A percentile compares a stretch with the other conserved stretches of the same genome.
Conservation (phyloP, 2,113 vertebrate genomes). For the Nothocercus julius region DNA sequence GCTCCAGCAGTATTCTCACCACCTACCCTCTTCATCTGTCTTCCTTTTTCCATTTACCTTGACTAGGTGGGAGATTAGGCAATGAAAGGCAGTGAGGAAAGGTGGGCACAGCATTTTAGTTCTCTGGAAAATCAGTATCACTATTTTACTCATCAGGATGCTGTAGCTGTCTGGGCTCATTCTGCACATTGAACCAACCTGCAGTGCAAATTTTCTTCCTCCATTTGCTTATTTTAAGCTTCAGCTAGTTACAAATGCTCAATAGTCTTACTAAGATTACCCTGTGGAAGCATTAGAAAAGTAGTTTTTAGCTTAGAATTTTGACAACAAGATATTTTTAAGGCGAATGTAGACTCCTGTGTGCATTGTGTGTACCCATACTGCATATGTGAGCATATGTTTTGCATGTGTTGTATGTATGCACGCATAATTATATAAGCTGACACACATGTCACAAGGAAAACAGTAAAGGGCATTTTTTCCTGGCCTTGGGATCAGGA, state of each 20-base stretch:
- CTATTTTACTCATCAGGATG: conserved; percentile 32
- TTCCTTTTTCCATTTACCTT: conserved; percentile 48
- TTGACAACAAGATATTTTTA: neutral
- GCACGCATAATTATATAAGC: neutral
- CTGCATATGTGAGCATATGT: fast-evolving
- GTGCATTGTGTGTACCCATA: neutral
- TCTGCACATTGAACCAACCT: neutral
- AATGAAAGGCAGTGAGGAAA: conserved; percentile 20
- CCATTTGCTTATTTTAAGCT: conserved; percentile 50
- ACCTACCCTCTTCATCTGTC: neutral
- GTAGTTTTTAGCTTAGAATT: conserved; percentile 19
- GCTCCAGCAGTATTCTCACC: neutral
- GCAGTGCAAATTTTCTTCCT: conserved; percentile 25
- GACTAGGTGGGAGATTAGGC: neutral
- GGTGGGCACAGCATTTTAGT: neutral
- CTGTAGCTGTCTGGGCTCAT: neutral
- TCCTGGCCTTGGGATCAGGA: neutral
- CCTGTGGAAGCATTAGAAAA: conserved; percentile 1
- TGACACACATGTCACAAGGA: neutral
- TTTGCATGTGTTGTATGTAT: neutral
- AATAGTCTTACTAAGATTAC: conserved; percentile 42
- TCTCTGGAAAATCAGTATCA: conserved; percentile 14
- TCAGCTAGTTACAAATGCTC: conserved; percentile 50
- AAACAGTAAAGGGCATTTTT: conserved; percentile 26
- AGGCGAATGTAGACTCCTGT: neutral